phyloP scores from a whole-genome alignment of 2,888 invertebrate genomes.

The Plusia festucae region DNA sequence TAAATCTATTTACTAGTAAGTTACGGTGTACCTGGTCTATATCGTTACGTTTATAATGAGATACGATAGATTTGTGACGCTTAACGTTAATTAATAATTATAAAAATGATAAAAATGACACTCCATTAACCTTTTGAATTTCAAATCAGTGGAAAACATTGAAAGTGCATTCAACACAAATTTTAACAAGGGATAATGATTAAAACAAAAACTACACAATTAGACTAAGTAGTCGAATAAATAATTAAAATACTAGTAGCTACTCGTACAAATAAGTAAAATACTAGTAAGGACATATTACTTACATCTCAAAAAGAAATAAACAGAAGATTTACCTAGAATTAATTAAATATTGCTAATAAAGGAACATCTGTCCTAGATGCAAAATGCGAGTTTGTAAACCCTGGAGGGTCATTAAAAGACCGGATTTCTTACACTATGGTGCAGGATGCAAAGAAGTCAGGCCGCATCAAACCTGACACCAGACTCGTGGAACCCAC shows the following conservation, averaged over 20 bases:
- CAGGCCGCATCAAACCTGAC: conserved; percentile 94
- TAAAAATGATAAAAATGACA: conserved; percentile 1
- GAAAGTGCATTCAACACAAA: background rate
- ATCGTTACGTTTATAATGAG: background rate
- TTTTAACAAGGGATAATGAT: background rate
- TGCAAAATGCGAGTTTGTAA: conserved; percentile 98
- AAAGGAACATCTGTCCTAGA: conserved; percentile 91
- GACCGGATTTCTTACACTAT: conserved; percentile 97
- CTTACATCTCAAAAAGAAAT: background rate
- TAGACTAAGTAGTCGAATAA: background rate
- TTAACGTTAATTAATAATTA: background rate
- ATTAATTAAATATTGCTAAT: conserved; percentile 9
- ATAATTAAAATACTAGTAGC: background rate
- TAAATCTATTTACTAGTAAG: too few species aligned
- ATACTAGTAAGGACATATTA: too few species aligned
- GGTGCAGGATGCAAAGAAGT: conserved; percentile 96
- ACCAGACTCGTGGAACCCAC: conserved; percentile 97
- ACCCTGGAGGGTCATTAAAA: conserved; percentile 98
- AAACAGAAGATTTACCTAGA: background rate
- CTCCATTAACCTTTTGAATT: background rate
- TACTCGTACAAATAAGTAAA: background rate
- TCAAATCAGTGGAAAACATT: background rate
- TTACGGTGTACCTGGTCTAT: too few species aligned
- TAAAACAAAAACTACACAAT: background rate
- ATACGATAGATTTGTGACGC: background rate